A percentile compares a stretch with the other conserved stretches of the same genome.
Conservation (phyloP, 2,888 invertebrate species). For the Mayetiola destructor region DNA sequence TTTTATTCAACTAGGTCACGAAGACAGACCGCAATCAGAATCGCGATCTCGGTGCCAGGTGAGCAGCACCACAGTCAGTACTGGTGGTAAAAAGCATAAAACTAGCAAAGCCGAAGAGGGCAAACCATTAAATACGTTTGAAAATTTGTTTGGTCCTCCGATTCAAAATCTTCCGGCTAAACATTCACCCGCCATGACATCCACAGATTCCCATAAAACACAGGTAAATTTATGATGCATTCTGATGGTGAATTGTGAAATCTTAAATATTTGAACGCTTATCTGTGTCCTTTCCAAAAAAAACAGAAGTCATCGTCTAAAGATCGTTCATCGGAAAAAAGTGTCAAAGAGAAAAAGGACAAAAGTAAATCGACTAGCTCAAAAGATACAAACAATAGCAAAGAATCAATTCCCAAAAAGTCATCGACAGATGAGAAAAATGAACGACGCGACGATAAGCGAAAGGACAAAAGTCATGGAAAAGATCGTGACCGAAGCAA, state of each 20-base stretch:
- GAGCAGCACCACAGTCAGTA: constrained; percentile 14
- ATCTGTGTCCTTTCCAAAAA: background rate
- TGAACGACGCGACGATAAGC: constrained; percentile 14
- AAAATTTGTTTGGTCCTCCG: constrained; percentile 68
- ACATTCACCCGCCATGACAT: constrained; percentile 42
- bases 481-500: constrained; percentile 41
- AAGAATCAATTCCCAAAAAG: background rate
- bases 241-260: background rate
- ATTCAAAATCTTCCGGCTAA: constrained; percentile 57
- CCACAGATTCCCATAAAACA: background rate
- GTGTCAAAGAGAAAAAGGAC: constrained; percentile 20
- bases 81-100: constrained; percentile 42
- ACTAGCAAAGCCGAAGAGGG: constrained; percentile 41
- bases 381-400: constrained; percentile 13
- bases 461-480: constrained; percentile 38
- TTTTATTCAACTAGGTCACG: background rate
- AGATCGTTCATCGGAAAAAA: constrained; percentile 2
- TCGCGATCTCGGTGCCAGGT: constrained; percentile 22
- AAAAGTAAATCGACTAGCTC: constrained; percentile 18
- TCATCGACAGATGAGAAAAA: constrained; percentile 11
- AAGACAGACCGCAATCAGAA: no score
- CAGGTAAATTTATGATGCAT: background rate
- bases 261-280: no score
- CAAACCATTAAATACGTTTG: constrained; percentile 50
- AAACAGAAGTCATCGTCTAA: constrained; percentile 1